These are phyloP conservation scores for Lonchura striata DNA, from an alignment of 2,113 vertebrate species.

Conservation along the genomic window DNA sequence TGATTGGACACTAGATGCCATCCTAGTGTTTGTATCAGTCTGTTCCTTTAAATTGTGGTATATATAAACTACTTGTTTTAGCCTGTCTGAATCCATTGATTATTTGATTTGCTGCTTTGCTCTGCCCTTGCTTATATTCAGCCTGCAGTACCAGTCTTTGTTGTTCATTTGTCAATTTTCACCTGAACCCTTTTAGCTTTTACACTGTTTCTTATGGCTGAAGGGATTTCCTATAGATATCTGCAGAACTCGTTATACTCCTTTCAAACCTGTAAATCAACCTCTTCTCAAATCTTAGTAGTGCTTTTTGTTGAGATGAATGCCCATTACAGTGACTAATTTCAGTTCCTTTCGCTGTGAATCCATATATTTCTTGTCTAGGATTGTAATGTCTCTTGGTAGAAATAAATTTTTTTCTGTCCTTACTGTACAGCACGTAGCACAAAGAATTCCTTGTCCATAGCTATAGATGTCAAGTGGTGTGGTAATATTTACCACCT, in stretches of 20 bases:
- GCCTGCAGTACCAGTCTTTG: not conserved
- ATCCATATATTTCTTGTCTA: not conserved
- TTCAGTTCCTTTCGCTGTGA: not conserved
- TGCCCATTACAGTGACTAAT: not conserved
- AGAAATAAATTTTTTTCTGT: not conserved
- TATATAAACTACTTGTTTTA: not conserved
- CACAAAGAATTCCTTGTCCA: not conserved
- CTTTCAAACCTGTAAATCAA: conserved; percentile 25
- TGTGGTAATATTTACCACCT: not conserved
- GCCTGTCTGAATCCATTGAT: not conserved
- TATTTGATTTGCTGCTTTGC: not conserved
- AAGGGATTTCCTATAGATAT: not conserved
- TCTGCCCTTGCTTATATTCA: not conserved
- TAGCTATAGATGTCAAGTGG: not conserved
- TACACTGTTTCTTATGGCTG: not conserved
- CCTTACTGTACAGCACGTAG: not conserved
- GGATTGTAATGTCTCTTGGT: not conserved
- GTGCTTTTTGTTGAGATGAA: not conserved
- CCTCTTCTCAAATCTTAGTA: not conserved
- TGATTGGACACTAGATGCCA: not conserved
- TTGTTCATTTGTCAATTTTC: not conserved
- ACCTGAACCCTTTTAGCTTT: not conserved
- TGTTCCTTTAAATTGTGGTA: not conserved
- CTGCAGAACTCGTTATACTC: conserved; percentile 15
- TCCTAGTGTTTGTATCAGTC: not conserved